Evolutionary conservation across 2,888 invertebrate species (phyloP), one percentile per base, ranked within the genome.

Genomic region (Coecobrya sp.): DNA sequence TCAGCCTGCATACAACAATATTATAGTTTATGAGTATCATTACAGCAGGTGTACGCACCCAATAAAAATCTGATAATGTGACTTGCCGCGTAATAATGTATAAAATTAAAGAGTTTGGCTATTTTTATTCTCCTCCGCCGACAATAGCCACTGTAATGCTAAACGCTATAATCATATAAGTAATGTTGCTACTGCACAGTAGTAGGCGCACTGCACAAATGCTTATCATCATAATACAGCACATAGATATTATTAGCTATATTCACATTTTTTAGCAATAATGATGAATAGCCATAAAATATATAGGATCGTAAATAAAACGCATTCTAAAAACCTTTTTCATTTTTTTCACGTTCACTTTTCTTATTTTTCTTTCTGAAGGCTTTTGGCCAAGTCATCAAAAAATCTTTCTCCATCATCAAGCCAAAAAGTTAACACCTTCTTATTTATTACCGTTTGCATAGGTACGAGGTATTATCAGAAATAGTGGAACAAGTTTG

Each of bases 351-450:
- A 36, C 42, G 5, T 73, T 73, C 70, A 73, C 70, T 73, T 73
- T 68, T 68, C 16, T 16, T 30, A 25, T 25, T 19, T 55, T 16
- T 11, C 19, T 59, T 27, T 13, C 1, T 16, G 13, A 16, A 11
- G 19, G 7, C 19, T 59, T 25, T 65, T 27, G 19, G 70, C 70
- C 1, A n/a, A 19, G 19, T 13, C 30, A 30, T 27, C 19, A 8
- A n/a, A n/a, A n/a, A n/a, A n/a, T 73, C 70, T 73, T 73, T 73
- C 70, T 73, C 70, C 70, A 42, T 19, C 70, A 42, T 73, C 16
- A 10, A 73, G 70, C 70, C 70, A 73, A 73, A n/a, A 73, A 73
- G 70, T 73, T 73, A 73, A 73, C 70, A 73, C 70, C 70, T 73
- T 19, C 36, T 70, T 73, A n/a, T 42, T 73, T 68, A 68, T 68